Evolutionary conservation across 2,888 invertebrate species (phyloP).

Genomic region (Theretra japonica): DNA sequence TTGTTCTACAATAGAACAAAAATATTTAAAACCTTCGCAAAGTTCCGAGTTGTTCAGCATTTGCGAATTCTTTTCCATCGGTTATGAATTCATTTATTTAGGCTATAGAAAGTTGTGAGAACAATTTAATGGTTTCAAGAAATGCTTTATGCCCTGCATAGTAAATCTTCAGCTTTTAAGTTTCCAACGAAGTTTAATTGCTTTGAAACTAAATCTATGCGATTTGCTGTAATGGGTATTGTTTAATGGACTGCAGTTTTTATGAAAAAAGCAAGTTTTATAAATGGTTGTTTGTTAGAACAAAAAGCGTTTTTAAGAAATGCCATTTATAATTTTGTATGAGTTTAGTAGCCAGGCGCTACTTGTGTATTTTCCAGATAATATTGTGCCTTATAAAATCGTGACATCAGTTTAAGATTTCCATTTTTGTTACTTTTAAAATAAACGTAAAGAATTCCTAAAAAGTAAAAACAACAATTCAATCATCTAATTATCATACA

Average conservation of each 20-base stretch:
- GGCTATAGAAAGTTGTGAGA: constrained; percentile 1
- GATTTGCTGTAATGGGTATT: constrained; percentile 13
- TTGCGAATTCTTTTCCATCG: not conserved
- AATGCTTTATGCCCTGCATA: constrained; percentile 12
- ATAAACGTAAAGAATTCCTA: too few relatives aligned
- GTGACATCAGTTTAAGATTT: too few relatives aligned
- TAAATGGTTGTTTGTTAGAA: not conserved
- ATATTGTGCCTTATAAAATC: too few relatives aligned
- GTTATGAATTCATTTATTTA: constrained; percentile 3
- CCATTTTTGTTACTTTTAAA: too few relatives aligned
- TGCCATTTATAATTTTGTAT: too few relatives aligned
- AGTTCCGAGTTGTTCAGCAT: not conserved
- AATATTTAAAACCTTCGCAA: not conserved
- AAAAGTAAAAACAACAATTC: too few relatives aligned
- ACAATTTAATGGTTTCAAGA: constrained; percentile 10
- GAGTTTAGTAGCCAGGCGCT: too few relatives aligned
- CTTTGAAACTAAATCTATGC: constrained; percentile 18
- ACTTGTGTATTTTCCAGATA: too few relatives aligned
- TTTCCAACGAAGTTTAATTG: constrained; percentile 15
- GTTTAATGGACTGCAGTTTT: not conserved
- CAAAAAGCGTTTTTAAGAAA: too few relatives aligned
- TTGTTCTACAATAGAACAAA: too few relatives aligned
- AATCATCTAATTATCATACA: too few relatives aligned
- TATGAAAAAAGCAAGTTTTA: not conserved
- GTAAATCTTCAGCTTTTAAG: constrained; percentile 12